phyloP scores from a whole-genome alignment of 2,797 vertebrate genomes.

The Acanthurus leucopareius region DNA sequence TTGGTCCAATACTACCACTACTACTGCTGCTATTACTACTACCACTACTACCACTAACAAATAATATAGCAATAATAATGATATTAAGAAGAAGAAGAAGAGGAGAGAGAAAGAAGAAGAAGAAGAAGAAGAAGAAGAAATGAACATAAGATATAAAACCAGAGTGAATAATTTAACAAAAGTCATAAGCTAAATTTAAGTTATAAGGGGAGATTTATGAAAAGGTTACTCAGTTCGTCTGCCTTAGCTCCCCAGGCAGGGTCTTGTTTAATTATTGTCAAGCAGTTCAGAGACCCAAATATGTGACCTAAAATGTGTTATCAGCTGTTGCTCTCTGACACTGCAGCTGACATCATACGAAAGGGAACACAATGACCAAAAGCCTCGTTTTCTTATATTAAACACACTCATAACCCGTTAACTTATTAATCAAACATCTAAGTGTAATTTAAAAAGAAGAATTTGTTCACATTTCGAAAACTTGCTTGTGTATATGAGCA shows the following conservation, averaged over 20 bases:
- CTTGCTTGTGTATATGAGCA: background rate
- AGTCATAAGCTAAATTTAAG: background rate
- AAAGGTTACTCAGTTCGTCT: background rate
- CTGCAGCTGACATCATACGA: background rate
- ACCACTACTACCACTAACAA: no score
- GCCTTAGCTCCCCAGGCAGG: background rate
- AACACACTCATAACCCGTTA: background rate
- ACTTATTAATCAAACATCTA: background rate
- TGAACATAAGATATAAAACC: background rate
- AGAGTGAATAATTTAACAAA: background rate
- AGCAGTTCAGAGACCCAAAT: background rate
- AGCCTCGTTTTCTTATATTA: background rate
- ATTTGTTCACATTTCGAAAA: background rate
- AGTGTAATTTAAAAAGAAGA: background rate
- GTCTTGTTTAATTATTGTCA: background rate
- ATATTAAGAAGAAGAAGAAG: no score
- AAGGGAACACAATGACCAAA: background rate
- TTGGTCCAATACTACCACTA: no score
- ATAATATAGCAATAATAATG: no score
- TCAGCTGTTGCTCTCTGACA: slow-evolving; percentile 15
- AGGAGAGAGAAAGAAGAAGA: background rate
- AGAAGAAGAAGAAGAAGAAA: no score
- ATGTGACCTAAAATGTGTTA: background rate
- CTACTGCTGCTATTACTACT: no score
- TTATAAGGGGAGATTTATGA: background rate